phyloP scores from a whole-genome alignment of 2,888 invertebrate species.

The Apoda limacodes region DNA sequence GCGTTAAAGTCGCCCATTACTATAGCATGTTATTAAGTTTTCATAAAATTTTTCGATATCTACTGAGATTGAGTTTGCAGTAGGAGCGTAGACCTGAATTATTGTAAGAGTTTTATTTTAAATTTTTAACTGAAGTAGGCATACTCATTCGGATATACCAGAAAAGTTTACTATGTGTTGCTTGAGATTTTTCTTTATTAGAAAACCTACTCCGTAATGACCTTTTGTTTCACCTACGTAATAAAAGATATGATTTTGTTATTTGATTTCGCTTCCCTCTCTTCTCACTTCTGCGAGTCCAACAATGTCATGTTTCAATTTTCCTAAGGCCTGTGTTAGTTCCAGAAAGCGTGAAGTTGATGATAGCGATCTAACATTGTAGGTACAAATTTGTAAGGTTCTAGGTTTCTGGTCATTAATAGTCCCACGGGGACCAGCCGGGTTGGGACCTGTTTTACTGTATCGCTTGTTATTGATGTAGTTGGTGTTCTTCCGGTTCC shows the following conservation, averaged over 20 bases:
- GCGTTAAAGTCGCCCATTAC: no score
- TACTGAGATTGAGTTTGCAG: no score
- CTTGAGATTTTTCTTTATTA: constrained; percentile 9
- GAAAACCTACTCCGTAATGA: constrained; percentile 14
- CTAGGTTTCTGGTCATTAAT: neutral
- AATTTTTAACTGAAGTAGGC: no score
- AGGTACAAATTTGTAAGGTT: neutral
- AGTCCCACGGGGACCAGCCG: no score
- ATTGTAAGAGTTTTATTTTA: no score
- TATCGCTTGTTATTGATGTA: no score
- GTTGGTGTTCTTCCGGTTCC: no score
- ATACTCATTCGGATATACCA: neutral
- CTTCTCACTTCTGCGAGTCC: neutral
- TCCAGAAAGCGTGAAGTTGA: neutral
- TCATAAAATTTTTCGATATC: no score
- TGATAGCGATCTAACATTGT: neutral
- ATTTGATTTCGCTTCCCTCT: constrained; percentile 2
- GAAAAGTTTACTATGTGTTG: neutral
- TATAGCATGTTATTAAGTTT: no score
- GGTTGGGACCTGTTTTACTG: no score
- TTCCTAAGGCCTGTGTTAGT: neutral
- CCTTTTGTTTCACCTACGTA: constrained; percentile 10
- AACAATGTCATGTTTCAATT: neutral
- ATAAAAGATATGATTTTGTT: constrained; percentile 7
- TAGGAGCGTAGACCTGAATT: no score